Evolutionary conservation across 2,888 invertebrate species (phyloP).

Genomic region (Parasteatoda lunata): DNA sequence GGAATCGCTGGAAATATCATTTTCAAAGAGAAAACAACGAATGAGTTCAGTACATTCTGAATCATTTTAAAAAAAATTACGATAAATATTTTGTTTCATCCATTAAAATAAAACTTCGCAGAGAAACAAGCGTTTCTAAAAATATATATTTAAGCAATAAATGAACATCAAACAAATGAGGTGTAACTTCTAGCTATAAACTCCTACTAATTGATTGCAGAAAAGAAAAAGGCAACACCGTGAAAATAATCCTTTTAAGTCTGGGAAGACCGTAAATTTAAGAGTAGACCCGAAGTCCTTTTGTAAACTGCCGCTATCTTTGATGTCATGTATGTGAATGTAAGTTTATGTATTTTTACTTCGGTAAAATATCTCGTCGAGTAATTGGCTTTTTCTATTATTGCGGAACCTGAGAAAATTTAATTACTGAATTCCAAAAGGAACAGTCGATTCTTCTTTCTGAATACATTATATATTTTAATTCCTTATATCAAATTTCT

Average conservation of each 20-base stretch:
- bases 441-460: too few relatives aligned
- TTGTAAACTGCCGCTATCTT: constrained; percentile 21
- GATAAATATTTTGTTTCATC: too few relatives aligned
- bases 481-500: too few relatives aligned
- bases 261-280: constrained; percentile 40
- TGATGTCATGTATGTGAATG: constrained; percentile 11
- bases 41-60: too few relatives aligned
- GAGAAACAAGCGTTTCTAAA: too few relatives aligned
- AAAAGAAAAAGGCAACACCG: constrained; percentile 38
- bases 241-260: constrained; percentile 51
- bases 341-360: background rate
- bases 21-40: too few relatives aligned
- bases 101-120: too few relatives aligned
- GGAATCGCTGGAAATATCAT: too few relatives aligned
- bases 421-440: too few relatives aligned
- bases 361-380: background rate
- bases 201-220: constrained; percentile 47
- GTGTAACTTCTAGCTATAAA: constrained; percentile 29
- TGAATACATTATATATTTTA: too few relatives aligned
- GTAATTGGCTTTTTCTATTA: background rate
- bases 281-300: constrained; percentile 7
- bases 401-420: too few relatives aligned
- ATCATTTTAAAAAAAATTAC: too few relatives aligned
- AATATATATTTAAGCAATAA: background rate
- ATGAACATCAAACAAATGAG: background rate